These are phyloP conservation scores for Orthosia incerta DNA, from an alignment of 2,888 invertebrate genomes.

Conservation along the genomic window DNA sequence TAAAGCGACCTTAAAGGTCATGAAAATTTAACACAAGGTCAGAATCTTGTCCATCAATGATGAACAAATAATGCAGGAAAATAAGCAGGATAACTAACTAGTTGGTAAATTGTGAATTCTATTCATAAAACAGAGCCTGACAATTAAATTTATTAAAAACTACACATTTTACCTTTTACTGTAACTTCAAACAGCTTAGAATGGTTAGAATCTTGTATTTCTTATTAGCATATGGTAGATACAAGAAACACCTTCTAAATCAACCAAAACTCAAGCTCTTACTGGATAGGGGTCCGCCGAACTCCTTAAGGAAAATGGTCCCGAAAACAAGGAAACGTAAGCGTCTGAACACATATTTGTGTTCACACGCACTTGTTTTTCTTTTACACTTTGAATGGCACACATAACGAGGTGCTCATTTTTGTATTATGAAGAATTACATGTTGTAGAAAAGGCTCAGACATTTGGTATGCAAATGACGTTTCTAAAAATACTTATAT, in stretches of 20 bases:
- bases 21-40: background rate
- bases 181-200: background rate
- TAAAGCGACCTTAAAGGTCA: background rate
- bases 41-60: background rate
- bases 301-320: constrained; percentile 48
- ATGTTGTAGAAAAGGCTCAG: background rate
- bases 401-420: constrained; percentile 13
- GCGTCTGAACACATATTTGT: constrained; percentile 56
- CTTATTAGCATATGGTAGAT: background rate
- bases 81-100: too few relatives aligned
- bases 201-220: background rate
- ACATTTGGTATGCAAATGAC: background rate
- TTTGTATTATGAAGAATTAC: background rate
- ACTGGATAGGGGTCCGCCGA: background rate
- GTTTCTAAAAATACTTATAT: background rate
- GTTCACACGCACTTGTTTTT: constrained; percentile 57
- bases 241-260: background rate
- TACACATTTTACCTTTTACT: background rate
- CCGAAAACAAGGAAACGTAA: constrained; percentile 47
- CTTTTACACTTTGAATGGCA: constrained; percentile 31
- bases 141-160: background rate
- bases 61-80: too few relatives aligned
- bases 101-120: background rate
- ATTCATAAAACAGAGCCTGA: background rate
- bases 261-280: constrained; percentile 2